phyloP scores from a whole-genome alignment of 2,888 invertebrate genomes.

The Eupithecia exiguata region DNA sequence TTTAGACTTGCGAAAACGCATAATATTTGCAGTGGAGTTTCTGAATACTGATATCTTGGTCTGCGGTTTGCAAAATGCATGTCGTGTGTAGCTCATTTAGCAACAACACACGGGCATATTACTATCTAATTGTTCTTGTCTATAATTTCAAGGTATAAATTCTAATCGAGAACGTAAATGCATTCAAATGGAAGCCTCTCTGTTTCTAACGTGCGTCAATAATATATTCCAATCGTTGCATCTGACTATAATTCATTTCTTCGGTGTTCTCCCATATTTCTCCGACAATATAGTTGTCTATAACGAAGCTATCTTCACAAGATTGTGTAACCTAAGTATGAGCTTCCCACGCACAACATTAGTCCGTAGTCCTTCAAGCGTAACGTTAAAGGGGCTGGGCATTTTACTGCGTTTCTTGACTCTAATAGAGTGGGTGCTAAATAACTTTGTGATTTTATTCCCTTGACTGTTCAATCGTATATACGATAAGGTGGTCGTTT shows the following conservation, averaged over 20 bases:
- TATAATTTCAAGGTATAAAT: conserved; percentile 16
- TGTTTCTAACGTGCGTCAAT: background rate
- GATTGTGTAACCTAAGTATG: conserved; percentile 81
- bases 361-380: conserved; percentile 69
- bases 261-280: conserved; percentile 42
- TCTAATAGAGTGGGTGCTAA: conserved; percentile 65
- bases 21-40: conserved; percentile 59
- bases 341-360: conserved; percentile 80
- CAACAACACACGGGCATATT: conserved; percentile 14
- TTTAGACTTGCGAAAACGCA: conserved; percentile 65
- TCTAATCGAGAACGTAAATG: background rate
- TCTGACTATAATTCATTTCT: conserved; percentile 37
- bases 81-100: conserved; percentile 52
- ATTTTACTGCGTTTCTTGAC: conserved; percentile 72
- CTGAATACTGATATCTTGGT: conserved; percentile 51
- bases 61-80: conserved; percentile 51
- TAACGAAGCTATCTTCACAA: conserved; percentile 70
- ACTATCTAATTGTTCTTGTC: conserved; percentile 25
- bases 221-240: conserved; percentile 27
- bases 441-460: conserved; percentile 54
- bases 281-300: conserved; percentile 52
- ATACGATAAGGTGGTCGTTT: conserved; percentile 32
- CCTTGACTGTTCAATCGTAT: conserved; percentile 43
- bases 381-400: conserved; percentile 78
- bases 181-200: background rate